These are phyloP conservation scores for Gryllus bimaculatus DNA, from an alignment of 1,140 invertebrate species.

Conservation along the genomic window DNA sequence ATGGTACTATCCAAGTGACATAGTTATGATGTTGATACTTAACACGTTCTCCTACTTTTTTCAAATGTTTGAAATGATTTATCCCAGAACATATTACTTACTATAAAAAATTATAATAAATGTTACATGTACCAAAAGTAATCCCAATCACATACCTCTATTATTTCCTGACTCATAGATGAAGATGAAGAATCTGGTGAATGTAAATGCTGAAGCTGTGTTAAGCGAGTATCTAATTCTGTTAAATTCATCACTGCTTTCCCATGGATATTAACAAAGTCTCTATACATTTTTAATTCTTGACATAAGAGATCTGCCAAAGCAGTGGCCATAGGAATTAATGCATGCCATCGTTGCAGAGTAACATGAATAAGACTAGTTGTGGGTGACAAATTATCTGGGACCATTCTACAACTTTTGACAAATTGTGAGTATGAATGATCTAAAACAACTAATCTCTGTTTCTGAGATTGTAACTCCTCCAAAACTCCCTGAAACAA, in stretches of 20 bases:
- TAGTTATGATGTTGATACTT: no score
- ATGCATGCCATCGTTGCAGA: conserved; percentile 47
- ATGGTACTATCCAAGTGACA: no score
- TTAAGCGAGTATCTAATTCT: conserved; percentile 56
- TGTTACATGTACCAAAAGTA: not conserved
- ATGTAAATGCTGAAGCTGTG: conserved; percentile 53
- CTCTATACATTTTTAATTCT: conserved; percentile 47
- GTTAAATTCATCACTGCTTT: conserved; percentile 55
- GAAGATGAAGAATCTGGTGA: conserved; percentile 34
- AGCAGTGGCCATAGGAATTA: conserved; percentile 38
- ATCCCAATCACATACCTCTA: conserved; percentile 28
- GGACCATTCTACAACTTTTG: conserved; percentile 45
- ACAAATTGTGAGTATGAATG: conserved; percentile 50
- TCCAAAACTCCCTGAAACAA: conserved; percentile 30
- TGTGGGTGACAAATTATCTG: conserved; percentile 46
- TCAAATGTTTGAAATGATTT: no score
- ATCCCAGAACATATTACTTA: no score
- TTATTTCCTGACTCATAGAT: conserved; percentile 34
- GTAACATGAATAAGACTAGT: conserved; percentile 41
- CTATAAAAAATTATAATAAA: no score
- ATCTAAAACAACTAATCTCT: conserved; percentile 45
- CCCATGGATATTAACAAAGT: conserved; percentile 59
- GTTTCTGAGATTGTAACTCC: conserved; percentile 45
- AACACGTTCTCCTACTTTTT: no score
- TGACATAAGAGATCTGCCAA: conserved; percentile 37